Evolutionary conservation across 2,797 vertebrate genomes (phyloP).

Genomic region (Ataeniobius toweri): DNA sequence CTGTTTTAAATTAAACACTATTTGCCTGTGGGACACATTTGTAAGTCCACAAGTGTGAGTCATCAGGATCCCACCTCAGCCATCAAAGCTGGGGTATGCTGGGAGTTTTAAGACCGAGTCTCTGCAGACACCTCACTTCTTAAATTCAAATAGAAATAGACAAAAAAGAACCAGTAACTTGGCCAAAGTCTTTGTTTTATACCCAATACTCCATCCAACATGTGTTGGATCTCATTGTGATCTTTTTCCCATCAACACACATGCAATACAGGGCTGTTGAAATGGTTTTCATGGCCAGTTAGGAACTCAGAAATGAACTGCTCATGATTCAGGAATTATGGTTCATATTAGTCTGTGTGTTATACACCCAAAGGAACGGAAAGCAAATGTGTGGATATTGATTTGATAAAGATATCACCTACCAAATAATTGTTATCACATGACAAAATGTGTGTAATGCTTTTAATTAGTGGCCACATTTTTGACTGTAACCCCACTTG

Average conservation of each 20-base stretch:
- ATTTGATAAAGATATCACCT: constrained; percentile 21
- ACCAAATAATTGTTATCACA: neutral
- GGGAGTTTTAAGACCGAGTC: constrained; percentile 14
- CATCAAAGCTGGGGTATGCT: constrained; percentile 5
- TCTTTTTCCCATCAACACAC: constrained; percentile 28
- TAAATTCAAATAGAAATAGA: neutral
- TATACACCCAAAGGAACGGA: constrained; percentile 39
- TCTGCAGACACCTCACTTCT: constrained; percentile 8
- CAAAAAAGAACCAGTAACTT: neutral
- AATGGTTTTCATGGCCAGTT: constrained; percentile 18
- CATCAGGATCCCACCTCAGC: constrained; percentile 42
- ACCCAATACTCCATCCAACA: constrained; percentile 9
- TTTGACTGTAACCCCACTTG: neutral
- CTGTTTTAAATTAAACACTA: constrained; percentile 50
- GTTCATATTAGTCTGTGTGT: constrained; percentile 50
- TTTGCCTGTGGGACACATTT: constrained; percentile 40
- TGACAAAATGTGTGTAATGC: neutral
- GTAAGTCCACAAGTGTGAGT: constrained; percentile 50
- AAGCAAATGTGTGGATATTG: constrained; percentile 30
- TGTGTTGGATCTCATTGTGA: constrained; percentile 2
- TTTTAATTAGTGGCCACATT: neutral
- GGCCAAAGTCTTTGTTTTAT: neutral
- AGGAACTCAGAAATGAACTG: constrained; percentile 25
- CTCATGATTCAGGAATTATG: constrained; percentile 56
- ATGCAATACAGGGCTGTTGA: constrained; percentile 22